phyloP scores from a whole-genome alignment of 2,888 invertebrate species.

The Idaea dimidiata region DNA sequence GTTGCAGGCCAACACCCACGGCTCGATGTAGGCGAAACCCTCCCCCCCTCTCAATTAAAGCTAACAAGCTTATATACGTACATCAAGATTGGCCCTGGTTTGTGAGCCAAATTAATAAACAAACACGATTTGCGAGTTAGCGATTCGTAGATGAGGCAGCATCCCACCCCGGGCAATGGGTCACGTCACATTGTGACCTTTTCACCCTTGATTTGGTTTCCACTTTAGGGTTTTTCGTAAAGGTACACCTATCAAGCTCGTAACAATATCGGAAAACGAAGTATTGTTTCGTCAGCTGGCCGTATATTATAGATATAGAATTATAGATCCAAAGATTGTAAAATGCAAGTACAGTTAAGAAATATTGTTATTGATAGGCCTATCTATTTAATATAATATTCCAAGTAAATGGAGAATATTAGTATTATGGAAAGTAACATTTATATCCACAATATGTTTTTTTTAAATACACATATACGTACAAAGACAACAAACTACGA shows the following conservation, averaged over 20 bases:
- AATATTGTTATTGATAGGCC: conserved; percentile 35
- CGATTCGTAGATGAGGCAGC: conserved; percentile 51
- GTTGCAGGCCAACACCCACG: conserved; percentile 78
- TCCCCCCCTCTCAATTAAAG: conserved; percentile 58
- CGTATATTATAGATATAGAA: conserved; percentile 24
- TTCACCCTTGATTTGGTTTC: conserved; percentile 91
- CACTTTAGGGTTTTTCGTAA: conserved; percentile 85
- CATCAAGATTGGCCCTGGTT: conserved; percentile 53
- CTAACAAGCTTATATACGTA: conserved; percentile 65
- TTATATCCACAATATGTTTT: conserved; percentile 55
- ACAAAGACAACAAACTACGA: conserved; percentile 79
- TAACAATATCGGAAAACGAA: conserved; percentile 63
- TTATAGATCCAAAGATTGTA: conserved; percentile 21
- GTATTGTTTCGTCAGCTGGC: conserved; percentile 37
- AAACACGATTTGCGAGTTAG: conserved; percentile 54
- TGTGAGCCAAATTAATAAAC: conserved; percentile 51
- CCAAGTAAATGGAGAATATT: conserved; percentile 66
- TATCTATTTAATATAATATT: conserved; percentile 58
- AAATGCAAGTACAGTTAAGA: conserved; percentile 24
- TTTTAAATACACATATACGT: conserved; percentile 75
- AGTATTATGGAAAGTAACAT: conserved; percentile 51
- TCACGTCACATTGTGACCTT: conserved; percentile 88
- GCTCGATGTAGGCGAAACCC: conserved; percentile 68
- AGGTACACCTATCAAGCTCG: conserved; percentile 67
- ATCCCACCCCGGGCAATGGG: conserved; percentile 78